A percentile compares a stretch with the other conserved stretches of the same genome.
phyloP scores from a whole-genome alignment of 2,888 invertebrate genomes.

The Pogonocherus hispidulus region DNA sequence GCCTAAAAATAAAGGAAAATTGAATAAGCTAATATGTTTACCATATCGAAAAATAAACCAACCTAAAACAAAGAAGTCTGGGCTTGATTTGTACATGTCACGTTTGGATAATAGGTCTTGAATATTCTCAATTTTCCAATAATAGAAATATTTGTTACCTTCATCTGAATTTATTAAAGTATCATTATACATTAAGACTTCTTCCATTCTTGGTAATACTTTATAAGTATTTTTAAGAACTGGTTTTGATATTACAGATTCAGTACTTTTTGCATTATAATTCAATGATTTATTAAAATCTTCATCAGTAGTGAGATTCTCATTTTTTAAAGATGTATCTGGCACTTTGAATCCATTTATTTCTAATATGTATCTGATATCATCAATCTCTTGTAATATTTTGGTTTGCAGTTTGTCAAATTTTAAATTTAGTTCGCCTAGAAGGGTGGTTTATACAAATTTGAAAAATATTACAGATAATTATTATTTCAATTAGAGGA shows the following conservation, averaged over 20 bases:
- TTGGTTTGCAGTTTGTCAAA: constrained; percentile 44
- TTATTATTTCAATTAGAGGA: too few species aligned
- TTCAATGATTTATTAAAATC: constrained; percentile 2
- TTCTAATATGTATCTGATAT: constrained; percentile 43
- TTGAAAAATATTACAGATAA: too few species aligned
- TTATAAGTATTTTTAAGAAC: not conserved
- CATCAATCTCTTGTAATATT: constrained; percentile 44
- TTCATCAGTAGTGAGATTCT: not conserved
- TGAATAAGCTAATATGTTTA: not conserved
- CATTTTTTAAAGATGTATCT: not conserved
- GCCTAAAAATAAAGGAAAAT: constrained; percentile 54
- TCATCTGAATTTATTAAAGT: constrained; percentile 56
- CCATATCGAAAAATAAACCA: constrained; percentile 28
- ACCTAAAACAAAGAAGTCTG: constrained; percentile 54
- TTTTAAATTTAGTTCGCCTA: constrained; percentile 37
- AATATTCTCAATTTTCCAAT: constrained; percentile 61
- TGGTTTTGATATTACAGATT: constrained; percentile 9
- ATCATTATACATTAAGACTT: constrained; percentile 58
- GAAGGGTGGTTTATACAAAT: not conserved
- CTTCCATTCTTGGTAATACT: constrained; percentile 38
- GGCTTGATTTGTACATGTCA: constrained; percentile 58
- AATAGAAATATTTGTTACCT: constrained; percentile 60
- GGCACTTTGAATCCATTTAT: constrained; percentile 37
- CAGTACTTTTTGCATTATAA: not conserved
- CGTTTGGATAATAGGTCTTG: constrained; percentile 51